A percentile compares a stretch with the other conserved stretches of the same genome.
Conservation (phyloP, 2,797 vertebrate genomes). For the Tragelaphus oryx region DNA sequence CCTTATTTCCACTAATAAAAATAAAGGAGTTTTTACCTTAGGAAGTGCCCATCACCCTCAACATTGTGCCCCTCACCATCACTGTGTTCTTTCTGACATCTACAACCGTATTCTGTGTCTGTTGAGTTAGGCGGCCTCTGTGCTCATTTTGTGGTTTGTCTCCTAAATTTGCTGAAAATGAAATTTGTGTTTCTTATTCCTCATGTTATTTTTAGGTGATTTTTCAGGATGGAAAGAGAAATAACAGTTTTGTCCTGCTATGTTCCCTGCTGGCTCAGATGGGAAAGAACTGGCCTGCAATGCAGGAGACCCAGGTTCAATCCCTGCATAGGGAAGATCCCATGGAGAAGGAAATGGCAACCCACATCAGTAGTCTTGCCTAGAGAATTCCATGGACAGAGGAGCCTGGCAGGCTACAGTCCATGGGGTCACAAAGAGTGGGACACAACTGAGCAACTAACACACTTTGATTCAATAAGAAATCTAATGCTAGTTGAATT, state of each 20-base stretch:
- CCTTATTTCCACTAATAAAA: neutral
- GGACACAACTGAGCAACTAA: neutral
- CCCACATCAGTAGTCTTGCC: neutral
- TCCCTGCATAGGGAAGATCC: neutral
- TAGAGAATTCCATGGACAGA: neutral
- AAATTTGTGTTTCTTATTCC: neutral
- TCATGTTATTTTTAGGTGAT: conserved; percentile 3
- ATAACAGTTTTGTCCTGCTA: neutral
- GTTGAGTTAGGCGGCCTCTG: neutral
- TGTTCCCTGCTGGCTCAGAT: neutral
- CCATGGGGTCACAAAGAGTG: neutral
- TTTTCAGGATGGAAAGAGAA: conserved; percentile 31
- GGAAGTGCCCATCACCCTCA: neutral
- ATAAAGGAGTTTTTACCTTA: neutral
- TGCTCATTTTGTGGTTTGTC: neutral
- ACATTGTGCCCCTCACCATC: neutral
- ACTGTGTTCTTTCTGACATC: neutral
- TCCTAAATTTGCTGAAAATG: neutral
- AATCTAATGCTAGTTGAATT: neutral
- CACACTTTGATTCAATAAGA: neutral
- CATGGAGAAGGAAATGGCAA: neutral
- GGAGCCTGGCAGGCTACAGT: neutral
- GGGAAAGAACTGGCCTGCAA: neutral
- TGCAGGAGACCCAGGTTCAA: neutral
- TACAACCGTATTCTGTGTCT: neutral